These are phyloP conservation scores for Cyclina sinensis DNA, from an alignment of 1,140 invertebrate species.

Conservation along the genomic window DNA sequence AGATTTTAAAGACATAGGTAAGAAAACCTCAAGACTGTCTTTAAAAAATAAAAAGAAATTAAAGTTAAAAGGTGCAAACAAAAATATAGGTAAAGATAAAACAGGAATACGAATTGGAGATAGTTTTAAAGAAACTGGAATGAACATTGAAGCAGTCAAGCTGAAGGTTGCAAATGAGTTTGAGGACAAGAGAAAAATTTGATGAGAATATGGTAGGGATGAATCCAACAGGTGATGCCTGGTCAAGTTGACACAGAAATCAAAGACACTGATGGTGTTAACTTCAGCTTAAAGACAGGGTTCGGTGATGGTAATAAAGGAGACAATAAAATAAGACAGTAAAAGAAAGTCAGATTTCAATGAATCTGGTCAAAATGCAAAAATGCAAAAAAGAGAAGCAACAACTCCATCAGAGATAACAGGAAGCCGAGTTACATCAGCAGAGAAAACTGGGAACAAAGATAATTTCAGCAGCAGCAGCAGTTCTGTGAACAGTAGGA, in stretches of 20 bases:
- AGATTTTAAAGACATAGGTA: neutral
- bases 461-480: neutral
- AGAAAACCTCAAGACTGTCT: neutral
- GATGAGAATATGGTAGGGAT: neutral
- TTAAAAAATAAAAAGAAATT: neutral
- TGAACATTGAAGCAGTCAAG: neutral
- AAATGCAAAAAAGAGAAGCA: neutral
- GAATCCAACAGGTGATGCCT: conserved; percentile 40
- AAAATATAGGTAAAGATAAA: neutral
- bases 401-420: neutral
- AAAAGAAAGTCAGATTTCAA: neutral
- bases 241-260: neutral
- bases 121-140: neutral
- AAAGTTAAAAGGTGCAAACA: neutral
- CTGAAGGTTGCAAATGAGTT: neutral
- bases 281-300: neutral
- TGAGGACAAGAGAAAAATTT: neutral
- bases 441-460: neutral
- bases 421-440: neutral
- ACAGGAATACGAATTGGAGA: neutral
- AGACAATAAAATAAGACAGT: neutral
- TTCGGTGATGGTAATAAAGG: neutral
- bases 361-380: neutral
- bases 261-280: neutral
- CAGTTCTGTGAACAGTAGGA: neutral